Evolutionary conservation across 2,797 vertebrate genomes (phyloP).

Genomic region (Leptatherina wallacei): DNA sequence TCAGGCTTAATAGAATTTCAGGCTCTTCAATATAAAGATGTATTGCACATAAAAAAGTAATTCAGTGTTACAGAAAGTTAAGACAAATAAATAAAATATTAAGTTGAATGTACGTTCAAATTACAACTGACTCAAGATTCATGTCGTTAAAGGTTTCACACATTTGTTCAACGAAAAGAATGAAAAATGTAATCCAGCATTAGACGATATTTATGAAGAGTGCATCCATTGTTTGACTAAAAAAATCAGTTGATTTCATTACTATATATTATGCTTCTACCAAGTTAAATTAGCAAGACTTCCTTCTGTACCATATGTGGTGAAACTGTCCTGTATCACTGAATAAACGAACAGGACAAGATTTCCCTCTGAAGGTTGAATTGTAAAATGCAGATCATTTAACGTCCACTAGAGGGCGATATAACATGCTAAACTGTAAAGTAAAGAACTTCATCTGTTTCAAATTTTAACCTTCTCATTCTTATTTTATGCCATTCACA

Average conservation of each 20-base stretch:
- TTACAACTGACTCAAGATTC: neutral
- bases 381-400: conserved; percentile 11
- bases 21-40: conserved; percentile 20
- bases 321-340: neutral
- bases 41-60: conserved; percentile 48
- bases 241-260: neutral
- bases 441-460: conserved; percentile 10
- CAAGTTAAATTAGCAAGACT: neutral
- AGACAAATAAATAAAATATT: conserved; percentile 29
- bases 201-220: neutral
- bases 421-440: conserved; percentile 23
- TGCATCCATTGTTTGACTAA: neutral
- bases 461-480: neutral
- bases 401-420: conserved; percentile 71
- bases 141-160: neutral
- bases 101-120: conserved; percentile 22
- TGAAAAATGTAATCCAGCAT: neutral
- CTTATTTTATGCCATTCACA: conserved; percentile 6
- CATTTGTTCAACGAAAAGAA: neutral
- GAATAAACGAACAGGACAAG: neutral
- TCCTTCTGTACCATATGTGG: conserved; percentile 12
- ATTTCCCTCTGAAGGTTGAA: conserved; percentile 1
- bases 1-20: conserved; percentile 9
- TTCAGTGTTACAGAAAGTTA: conserved; percentile 9
- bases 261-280: neutral